These are phyloP conservation scores for Dipodomys ordii DNA, from an alignment of 2,113 vertebrate genomes.

Conservation along the genomic window DNA sequence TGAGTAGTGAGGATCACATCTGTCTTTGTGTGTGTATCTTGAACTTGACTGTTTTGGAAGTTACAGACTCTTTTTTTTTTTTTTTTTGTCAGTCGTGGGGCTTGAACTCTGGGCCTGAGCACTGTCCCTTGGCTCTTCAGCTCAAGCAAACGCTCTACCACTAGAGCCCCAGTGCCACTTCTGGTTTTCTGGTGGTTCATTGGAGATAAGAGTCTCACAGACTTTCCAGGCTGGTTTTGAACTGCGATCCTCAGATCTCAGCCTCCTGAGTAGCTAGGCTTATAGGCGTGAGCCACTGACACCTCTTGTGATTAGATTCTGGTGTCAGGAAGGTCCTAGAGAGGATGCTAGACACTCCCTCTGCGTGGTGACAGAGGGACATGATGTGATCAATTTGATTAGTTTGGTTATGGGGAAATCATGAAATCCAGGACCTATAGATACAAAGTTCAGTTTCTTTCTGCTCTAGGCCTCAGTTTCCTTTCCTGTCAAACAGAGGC, in stretches of 20 bases:
- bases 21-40: neutral
- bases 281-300: no score
- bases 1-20: no score
- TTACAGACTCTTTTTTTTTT: neutral
- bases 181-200: no score
- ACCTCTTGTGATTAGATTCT: neutral
- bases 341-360: neutral
- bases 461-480: neutral
- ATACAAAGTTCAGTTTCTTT: neutral
- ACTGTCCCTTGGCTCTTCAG: no score
- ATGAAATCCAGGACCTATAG: neutral
- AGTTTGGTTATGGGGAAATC: no score
- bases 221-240: no score
- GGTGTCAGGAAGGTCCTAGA: neutral
- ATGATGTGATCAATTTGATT: rapidly evolving
- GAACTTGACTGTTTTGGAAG: neutral
- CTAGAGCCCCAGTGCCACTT: no score
- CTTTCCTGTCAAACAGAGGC: neutral
- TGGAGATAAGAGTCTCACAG: no score
- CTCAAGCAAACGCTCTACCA: no score
- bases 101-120: no score
- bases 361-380: rapidly evolving
- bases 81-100: neutral
- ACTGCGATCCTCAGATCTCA: no score
- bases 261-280: no score